Conservation (phyloP, 2,113 vertebrate species). For the Corydoras maculifer region DNA sequence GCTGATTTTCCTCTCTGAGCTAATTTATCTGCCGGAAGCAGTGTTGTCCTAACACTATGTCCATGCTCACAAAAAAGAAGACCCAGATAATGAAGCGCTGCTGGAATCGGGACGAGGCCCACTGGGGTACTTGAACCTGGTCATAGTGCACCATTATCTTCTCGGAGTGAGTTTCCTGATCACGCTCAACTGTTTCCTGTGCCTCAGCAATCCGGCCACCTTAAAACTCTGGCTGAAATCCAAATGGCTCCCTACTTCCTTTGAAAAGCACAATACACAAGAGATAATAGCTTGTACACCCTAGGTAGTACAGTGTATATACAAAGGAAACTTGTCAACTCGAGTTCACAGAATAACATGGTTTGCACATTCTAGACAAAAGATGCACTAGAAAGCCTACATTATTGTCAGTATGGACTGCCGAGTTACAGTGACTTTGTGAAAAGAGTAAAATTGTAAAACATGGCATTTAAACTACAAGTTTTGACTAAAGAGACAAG, state of each 20-base stretch:
- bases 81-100: slow-evolving; percentile 24
- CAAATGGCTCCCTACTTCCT: slow-evolving; percentile 24
- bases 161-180: slow-evolving; percentile 54
- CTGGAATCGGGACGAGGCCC: slow-evolving; percentile 32
- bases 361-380: too few relatives aligned
- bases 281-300: slow-evolving; percentile 17
- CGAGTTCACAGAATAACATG: too few relatives aligned
- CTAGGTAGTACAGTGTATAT: slow-evolving; percentile 3
- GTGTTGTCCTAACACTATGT: slow-evolving; percentile 28
- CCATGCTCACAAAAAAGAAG: slow-evolving; percentile 1
- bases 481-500: too few relatives aligned
- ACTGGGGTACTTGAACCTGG: slow-evolving; percentile 32
- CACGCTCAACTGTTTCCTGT: slow-evolving; percentile 53
- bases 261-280: slow-evolving; percentile 16
- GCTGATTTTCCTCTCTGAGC: slow-evolving; percentile 43
- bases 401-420: too few relatives aligned
- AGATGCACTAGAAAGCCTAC: too few relatives aligned
- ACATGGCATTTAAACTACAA: too few relatives aligned
- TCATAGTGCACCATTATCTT: slow-evolving; percentile 39
- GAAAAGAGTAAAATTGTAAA: too few relatives aligned
- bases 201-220: slow-evolving; percentile 35
- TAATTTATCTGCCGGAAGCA: slow-evolving; percentile 48
- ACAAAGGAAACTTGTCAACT: background rate
- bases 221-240: slow-evolving; percentile 19
- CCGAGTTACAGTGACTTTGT: too few relatives aligned